phyloP scores from a whole-genome alignment of 2,113 vertebrate species.

The Mobula birostris region DNA sequence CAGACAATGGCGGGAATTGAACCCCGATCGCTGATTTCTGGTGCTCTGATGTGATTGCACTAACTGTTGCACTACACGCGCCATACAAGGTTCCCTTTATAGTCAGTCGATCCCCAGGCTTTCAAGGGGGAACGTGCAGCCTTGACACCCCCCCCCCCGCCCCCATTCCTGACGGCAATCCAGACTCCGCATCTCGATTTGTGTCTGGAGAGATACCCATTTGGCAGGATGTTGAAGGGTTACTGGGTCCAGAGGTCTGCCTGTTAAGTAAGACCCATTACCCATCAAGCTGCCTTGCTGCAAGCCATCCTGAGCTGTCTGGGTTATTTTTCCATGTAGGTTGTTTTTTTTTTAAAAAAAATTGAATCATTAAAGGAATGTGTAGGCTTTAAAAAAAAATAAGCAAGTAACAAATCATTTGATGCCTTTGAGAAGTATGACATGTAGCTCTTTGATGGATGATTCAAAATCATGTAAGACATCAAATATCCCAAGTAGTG shows the following conservation, averaged over 20 bases:
- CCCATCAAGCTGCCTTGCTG: too few species aligned
- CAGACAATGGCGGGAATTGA: too few species aligned
- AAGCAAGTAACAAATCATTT: constrained; percentile 27
- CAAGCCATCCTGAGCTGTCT: background rate
- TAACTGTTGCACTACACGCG: too few species aligned
- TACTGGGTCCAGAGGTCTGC: background rate
- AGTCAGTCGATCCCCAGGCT: background rate
- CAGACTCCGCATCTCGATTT: background rate
- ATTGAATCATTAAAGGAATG: constrained; percentile 11
- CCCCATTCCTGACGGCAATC: background rate
- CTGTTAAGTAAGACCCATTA: background rate
- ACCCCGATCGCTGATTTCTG: too few species aligned
- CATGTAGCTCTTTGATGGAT: constrained; percentile 21
- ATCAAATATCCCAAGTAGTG: constrained; percentile 34
- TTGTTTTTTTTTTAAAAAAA: background rate
- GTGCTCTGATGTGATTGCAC: too few species aligned
- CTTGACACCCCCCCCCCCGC: background rate
- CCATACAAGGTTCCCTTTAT: background rate
- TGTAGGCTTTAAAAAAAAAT: background rate
- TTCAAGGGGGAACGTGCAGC: background rate
- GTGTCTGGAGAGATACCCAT: background rate
- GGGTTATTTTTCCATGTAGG: background rate
- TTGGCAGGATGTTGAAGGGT: background rate
- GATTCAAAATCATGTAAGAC: constrained; percentile 32
- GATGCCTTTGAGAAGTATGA: constrained; percentile 1